phyloP scores from a whole-genome alignment of 2,797 vertebrate species.

The Hemitrygon akajei region DNA sequence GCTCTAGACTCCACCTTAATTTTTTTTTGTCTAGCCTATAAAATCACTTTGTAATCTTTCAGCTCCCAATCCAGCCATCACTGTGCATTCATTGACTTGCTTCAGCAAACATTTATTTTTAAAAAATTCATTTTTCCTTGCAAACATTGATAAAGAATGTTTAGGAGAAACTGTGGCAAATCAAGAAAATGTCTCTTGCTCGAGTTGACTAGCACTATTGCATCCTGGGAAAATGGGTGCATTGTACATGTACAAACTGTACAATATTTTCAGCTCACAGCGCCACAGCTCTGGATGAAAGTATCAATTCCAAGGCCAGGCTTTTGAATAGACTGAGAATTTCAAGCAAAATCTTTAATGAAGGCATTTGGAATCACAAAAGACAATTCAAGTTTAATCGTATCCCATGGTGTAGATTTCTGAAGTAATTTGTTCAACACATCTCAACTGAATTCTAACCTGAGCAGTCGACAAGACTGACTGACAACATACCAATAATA shows the following conservation, averaged over 20 bases:
- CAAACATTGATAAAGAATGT: not conserved
- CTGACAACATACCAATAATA: conserved; percentile 21
- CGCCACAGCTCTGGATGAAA: not conserved
- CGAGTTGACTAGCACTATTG: not conserved
- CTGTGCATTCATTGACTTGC: not conserved
- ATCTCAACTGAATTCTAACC: conserved; percentile 24
- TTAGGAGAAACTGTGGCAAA: not conserved
- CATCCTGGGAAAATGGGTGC: not conserved
- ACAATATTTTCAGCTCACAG: not conserved
- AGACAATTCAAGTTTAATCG: conserved; percentile 28
- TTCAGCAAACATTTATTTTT: not conserved
- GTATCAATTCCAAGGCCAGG: not conserved
- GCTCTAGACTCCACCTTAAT: too few relatives aligned
- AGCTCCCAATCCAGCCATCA: too few relatives aligned
- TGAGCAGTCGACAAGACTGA: not conserved
- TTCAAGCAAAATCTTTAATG: conserved; percentile 7
- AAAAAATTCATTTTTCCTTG: not conserved
- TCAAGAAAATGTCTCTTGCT: not conserved
- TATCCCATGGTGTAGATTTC: conserved; percentile 22
- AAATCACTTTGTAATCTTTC: too few relatives aligned
- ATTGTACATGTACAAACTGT: not conserved
- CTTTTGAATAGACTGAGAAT: conserved; percentile 17
- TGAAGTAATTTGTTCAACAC: conserved; percentile 25
- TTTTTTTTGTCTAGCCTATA: too few relatives aligned
- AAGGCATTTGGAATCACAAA: conserved; percentile 15